Conservation (phyloP, 2,797 vertebrate genomes). For the Chaetodon trifasciatus region DNA sequence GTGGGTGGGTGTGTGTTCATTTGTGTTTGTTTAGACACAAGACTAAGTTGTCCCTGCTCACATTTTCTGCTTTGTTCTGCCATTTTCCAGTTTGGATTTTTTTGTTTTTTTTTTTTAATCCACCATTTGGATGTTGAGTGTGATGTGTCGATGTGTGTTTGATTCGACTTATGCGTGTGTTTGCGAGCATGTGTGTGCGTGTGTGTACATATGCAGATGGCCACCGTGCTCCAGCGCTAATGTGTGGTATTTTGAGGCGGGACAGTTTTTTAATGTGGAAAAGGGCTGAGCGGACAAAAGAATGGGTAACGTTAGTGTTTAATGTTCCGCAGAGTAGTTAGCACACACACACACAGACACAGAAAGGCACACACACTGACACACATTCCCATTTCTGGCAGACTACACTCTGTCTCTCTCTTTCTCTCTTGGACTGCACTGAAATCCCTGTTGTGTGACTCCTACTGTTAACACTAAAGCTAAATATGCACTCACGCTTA, state of each 20-base stretch:
- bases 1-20: conserved; percentile 29
- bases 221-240: conserved; percentile 48
- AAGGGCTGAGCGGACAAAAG: conserved; percentile 70
- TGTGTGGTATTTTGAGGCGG: conserved; percentile 61
- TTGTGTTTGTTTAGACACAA: conserved; percentile 35
- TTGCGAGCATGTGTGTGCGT: conserved; percentile 20
- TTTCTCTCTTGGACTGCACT: conserved; percentile 42
- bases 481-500: conserved; percentile 43
- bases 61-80: conserved; percentile 42
- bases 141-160: conserved; percentile 39
- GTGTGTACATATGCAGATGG: conserved; percentile 59
- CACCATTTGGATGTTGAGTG: conserved; percentile 56
- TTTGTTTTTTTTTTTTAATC: conserved; percentile 37
- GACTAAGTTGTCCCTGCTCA: conserved; percentile 43
- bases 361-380: conserved; percentile 16
- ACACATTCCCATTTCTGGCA: conserved; percentile 55
- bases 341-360: conserved; percentile 12
- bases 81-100: conserved; percentile 1
- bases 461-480: conserved; percentile 58
- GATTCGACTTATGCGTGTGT: conserved; percentile 42
- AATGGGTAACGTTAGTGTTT: conserved; percentile 65
- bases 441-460: conserved; percentile 48
- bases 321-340: conserved; percentile 70
- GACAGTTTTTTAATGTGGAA: conserved; percentile 74
- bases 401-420: conserved; percentile 47